phyloP scores from a whole-genome alignment of 2,888 invertebrate species.

The Sphinx pinastri region DNA sequence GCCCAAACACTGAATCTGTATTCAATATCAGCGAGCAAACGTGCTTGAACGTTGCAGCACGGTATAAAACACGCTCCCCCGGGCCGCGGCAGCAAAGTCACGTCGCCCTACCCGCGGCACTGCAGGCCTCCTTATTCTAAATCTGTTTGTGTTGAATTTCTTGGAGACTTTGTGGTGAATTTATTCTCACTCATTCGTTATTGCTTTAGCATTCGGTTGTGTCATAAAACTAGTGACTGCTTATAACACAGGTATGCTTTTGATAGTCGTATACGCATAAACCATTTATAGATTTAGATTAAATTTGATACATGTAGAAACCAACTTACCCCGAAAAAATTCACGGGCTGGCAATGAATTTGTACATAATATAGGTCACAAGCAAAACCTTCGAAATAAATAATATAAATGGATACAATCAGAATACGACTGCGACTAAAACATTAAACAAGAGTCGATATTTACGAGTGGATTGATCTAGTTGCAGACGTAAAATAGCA shows the following conservation, averaged over 20 bases:
- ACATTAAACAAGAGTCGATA: conserved; percentile 47
- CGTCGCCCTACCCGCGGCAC: conserved; percentile 6
- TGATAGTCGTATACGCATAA: too few species aligned
- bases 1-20: conserved; percentile 12
- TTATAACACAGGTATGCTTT: too few species aligned
- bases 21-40: conserved; percentile 19
- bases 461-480: conserved; percentile 52
- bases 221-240: too few species aligned
- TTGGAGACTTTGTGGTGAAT: too few species aligned
- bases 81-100: conserved; percentile 20
- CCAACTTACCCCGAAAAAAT: too few species aligned
- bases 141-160: too few species aligned
- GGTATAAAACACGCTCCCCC: conserved; percentile 13
- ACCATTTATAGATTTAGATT: too few species aligned
- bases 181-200: too few species aligned
- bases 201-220: too few species aligned
- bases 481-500: conserved; percentile 36
- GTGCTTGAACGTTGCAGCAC: conserved; percentile 19
- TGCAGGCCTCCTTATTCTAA: conserved; percentile 2
- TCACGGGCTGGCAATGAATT: too few species aligned
- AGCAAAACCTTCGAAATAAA: background rate
- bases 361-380: background rate
- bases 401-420: background rate
- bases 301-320: too few species aligned
- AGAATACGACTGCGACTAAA: conserved; percentile 44